Evolutionary conservation across 2,113 vertebrate species (phyloP).

Genomic region (Poecile atricapillus): DNA sequence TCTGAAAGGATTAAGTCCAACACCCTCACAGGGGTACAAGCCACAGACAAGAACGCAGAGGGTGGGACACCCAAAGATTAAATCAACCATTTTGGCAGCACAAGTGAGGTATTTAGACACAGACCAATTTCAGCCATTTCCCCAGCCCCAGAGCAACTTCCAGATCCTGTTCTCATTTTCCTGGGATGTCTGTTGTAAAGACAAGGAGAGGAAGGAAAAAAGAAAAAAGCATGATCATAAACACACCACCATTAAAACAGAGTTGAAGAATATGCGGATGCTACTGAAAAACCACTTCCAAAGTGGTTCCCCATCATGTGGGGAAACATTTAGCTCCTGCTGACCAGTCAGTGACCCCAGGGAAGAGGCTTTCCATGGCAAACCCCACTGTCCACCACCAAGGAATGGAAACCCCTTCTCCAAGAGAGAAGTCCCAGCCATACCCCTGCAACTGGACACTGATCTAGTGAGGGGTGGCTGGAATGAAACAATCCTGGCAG

Average conservation of each 20-base stretch:
- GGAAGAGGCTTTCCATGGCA: background rate
- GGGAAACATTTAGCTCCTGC: background rate
- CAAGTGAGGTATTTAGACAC: background rate
- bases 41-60: background rate
- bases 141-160: background rate
- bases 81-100: background rate
- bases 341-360: background rate
- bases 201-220: background rate
- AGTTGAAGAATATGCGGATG: background rate
- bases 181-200: background rate
- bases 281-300: background rate
- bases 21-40: background rate
- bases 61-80: background rate
- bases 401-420: background rate
- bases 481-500: background rate
- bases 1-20: background rate
- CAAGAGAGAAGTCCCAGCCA: rapidly evolving
- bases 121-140: background rate
- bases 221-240: background rate
- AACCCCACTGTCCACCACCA: background rate
- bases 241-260: background rate
- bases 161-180: background rate
- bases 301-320: background rate
- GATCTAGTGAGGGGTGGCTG: background rate
- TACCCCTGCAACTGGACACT: rapidly evolving